A percentile compares a stretch with the other conserved stretches of the same genome.
Conservation (phyloP, 2,797 vertebrate genomes). For the Alectoris magna region DNA sequence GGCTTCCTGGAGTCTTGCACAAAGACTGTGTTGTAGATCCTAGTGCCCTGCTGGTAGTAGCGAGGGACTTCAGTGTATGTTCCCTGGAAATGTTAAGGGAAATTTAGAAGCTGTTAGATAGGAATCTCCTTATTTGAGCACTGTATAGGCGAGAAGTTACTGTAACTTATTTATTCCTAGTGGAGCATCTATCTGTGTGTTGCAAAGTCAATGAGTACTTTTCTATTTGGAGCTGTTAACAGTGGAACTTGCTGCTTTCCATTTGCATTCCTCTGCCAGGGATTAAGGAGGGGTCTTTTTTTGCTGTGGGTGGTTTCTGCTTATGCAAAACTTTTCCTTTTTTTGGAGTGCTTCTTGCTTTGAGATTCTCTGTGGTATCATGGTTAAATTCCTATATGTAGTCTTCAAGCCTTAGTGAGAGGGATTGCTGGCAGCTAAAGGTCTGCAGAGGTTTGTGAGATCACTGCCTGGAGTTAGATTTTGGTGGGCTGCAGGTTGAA, state of each 20-base stretch:
- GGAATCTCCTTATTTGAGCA: not conserved
- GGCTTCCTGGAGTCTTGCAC: not conserved
- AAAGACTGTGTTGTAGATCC: rapidly evolving
- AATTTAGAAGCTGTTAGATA: not conserved
- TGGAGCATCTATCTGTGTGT: rapidly evolving
- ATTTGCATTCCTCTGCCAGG: not conserved
- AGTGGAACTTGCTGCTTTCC: not conserved
- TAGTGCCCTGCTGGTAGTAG: not conserved
- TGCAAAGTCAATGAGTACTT: not conserved
- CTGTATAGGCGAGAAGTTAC: not conserved
- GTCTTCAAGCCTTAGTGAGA: not conserved
- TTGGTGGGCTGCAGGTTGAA: not conserved
- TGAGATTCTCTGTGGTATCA: rapidly evolving
- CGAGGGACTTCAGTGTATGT: not conserved
- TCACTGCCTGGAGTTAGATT: no score
- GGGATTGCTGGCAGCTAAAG: not conserved
- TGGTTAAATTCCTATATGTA: not conserved
- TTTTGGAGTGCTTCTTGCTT: not conserved
- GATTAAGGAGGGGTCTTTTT: not conserved
- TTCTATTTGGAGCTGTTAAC: not conserved
- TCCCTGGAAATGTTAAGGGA: not conserved
- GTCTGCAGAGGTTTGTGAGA: not conserved
- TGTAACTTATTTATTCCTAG: not conserved
- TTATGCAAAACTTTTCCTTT: not conserved
- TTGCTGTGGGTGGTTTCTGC: not conserved